phyloP scores from a whole-genome alignment of 2,797 vertebrate species.

The Luscinia luscinia region DNA sequence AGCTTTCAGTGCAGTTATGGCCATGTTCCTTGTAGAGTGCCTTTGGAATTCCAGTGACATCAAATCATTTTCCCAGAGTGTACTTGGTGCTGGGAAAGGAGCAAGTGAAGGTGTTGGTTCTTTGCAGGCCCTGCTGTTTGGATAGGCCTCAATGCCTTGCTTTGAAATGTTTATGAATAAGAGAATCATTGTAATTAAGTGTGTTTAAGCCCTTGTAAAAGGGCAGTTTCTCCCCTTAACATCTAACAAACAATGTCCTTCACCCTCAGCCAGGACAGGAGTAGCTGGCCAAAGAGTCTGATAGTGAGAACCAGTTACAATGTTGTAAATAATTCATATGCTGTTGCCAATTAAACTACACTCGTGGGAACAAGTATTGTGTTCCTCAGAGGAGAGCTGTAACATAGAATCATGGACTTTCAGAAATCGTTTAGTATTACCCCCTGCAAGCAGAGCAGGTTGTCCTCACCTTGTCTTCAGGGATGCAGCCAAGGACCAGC shows the following conservation, averaged over 20 bases:
- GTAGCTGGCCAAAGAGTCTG: no score
- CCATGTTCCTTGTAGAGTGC: neutral
- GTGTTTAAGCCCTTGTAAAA: neutral
- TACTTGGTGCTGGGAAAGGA: neutral
- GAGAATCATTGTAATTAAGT: neutral
- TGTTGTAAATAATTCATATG: neutral
- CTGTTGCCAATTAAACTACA: fast-evolving
- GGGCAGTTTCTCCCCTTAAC: neutral
- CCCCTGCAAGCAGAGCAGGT: neutral
- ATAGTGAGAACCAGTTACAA: neutral
- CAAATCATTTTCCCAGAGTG: neutral
- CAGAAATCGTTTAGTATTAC: neutral
- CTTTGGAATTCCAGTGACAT: neutral
- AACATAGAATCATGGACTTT: neutral
- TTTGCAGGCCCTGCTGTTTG: neutral
- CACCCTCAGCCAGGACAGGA: neutral
- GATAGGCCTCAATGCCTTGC: neutral
- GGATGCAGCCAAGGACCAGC: fast-evolving
- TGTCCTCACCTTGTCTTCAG: fast-evolving
- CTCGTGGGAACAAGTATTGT: neutral
- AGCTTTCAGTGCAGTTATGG: neutral
- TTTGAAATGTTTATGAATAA: neutral
- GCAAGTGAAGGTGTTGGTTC: neutral
- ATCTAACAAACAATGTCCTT: neutral
- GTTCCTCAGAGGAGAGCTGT: neutral